Evolutionary conservation across 2,888 invertebrate species (phyloP).

Genomic region (Megamerina dolium): DNA sequence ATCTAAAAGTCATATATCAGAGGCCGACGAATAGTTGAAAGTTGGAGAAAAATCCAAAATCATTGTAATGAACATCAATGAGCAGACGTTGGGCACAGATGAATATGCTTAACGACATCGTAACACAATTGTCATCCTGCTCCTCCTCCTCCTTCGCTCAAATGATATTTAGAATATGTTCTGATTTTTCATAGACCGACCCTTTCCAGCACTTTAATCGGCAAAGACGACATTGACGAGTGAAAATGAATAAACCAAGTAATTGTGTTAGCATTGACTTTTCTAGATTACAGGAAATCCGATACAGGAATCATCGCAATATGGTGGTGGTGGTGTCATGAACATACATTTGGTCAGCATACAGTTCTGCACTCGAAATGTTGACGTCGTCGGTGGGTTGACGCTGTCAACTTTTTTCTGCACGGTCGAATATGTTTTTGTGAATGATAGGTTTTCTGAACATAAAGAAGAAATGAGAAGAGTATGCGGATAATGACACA

Average conservation of each 20-base stretch:
- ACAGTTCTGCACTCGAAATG: background rate
- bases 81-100: too few relatives aligned
- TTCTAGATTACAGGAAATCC: conserved; percentile 30
- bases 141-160: too few relatives aligned
- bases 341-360: background rate
- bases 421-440: too few relatives aligned
- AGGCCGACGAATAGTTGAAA: too few relatives aligned
- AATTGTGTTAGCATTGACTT: conserved; percentile 5
- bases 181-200: too few relatives aligned
- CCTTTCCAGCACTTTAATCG: background rate
- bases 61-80: background rate
- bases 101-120: background rate
- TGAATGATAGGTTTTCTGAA: too few relatives aligned
- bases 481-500: too few relatives aligned
- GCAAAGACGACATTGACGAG: background rate
- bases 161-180: too few relatives aligned
- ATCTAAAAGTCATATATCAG: too few relatives aligned
- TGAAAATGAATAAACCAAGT: background rate
- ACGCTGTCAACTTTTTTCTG: too few relatives aligned
- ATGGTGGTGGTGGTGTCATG: background rate
- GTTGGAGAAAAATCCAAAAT: background rate
- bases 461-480: too few relatives aligned
- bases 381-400: too few relatives aligned
- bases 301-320: conserved; percentile 26
- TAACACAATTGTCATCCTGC: background rate